A percentile compares a stretch with the other conserved stretches of the same genome.
Conservation (phyloP, 1,140 invertebrate genomes). For the Zaprionus vittiger region DNA sequence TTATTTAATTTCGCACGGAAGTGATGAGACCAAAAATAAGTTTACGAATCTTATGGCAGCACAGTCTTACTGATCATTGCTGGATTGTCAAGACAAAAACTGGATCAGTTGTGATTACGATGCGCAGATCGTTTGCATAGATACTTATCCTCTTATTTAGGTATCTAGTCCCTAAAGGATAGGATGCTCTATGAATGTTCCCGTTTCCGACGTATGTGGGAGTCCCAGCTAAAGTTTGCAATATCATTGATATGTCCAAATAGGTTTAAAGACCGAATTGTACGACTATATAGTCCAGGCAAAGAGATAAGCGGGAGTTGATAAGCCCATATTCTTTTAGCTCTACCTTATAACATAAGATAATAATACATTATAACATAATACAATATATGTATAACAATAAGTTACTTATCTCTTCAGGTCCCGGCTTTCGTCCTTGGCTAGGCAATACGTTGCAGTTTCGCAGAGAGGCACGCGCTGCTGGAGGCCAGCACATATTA, state of each 20-base stretch:
- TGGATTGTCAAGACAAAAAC: no score
- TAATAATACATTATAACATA: background rate
- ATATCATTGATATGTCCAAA: no score
- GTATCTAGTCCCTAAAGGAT: background rate
- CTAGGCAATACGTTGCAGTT: conserved; percentile 88
- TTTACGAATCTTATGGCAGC: no score
- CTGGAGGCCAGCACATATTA: conserved; percentile 88
- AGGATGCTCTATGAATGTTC: background rate
- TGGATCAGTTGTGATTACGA: no score
- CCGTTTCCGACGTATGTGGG: no score
- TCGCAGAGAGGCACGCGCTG: conserved; percentile 85
- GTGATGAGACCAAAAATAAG: background rate
- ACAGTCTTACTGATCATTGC: no score
- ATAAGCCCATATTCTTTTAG: no score
- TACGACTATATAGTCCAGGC: no score
- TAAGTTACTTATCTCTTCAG: conserved; percentile 80
- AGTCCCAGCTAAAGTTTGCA: no score
- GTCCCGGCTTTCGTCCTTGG: conserved; percentile 89
- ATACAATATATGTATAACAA: background rate
- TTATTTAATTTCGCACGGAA: background rate
- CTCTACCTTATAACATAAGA: no score
- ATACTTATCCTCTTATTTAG: background rate
- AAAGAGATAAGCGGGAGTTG: no score
- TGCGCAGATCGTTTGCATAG: background rate
- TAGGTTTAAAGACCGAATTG: no score